A percentile compares a stretch with the other conserved stretches of the same genome.
Evolutionary conservation across 2,797 vertebrate genomes (phyloP).

Genomic region (Novumbra hubbsi): DNA sequence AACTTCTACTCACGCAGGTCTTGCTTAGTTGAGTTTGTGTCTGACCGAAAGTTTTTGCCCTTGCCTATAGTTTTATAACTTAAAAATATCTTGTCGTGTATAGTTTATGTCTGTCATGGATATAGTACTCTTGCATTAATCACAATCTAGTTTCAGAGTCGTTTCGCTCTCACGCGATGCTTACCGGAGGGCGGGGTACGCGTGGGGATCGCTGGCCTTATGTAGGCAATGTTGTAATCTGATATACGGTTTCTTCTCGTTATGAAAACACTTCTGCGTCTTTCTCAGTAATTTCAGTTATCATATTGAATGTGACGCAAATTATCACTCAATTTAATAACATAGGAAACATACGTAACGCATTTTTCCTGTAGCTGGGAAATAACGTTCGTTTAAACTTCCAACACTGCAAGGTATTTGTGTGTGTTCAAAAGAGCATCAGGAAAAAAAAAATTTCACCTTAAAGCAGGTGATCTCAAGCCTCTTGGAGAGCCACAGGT

Average conservation of each 20-base stretch:
- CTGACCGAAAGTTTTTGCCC: not conserved
- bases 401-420: not conserved
- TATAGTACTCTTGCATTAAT: slow-evolving; percentile 73
- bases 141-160: slow-evolving; percentile 76
- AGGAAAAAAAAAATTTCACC: not conserved
- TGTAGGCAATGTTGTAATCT: slow-evolving; percentile 74
- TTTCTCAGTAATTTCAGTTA: slow-evolving; percentile 25
- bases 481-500: no score
- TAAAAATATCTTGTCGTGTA: slow-evolving; percentile 58
- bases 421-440: not conserved
- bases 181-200: slow-evolving; percentile 63
- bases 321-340: not conserved
- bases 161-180: slow-evolving; percentile 81
- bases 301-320: not conserved
- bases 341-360: not conserved
- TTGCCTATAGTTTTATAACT: slow-evolving; percentile 47
- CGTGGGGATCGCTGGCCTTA: slow-evolving; percentile 43
- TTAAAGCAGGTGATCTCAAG: not conserved
- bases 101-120: slow-evolving; percentile 64
- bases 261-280: slow-evolving; percentile 48
- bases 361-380: not conserved
- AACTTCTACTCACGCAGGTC: not conserved
- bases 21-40: not conserved
- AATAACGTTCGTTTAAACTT: not conserved
- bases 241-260: slow-evolving; percentile 61